Base-by-base conservation (phyloP, 2,888 invertebrate genomes). In the Cryptocheilus praepositus region DNA sequence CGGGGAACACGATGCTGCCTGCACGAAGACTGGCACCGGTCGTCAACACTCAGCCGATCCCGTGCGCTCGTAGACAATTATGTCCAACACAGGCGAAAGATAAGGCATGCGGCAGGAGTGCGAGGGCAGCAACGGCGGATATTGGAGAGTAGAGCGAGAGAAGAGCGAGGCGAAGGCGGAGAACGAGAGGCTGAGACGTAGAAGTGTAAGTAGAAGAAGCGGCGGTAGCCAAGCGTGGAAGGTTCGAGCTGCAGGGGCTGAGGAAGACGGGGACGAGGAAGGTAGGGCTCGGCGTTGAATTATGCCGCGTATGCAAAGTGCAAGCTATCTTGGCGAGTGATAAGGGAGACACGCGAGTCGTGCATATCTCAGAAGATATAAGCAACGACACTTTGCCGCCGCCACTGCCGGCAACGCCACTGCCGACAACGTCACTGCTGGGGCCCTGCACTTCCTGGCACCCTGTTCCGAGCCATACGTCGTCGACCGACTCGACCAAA, bases 301-400 rank as follows among this genome's bases (percentile, higher is more conserved):
- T 85, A 86, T 86, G 85, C 83, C 81, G 83, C 80, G 84, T 85
- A 86, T 86, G 87, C 85, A 87, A 87, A 87, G 84, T 81, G 84
- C 84, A 78, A 85, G 85, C 83, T 86, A 86, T 87, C 87, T 85
- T 79, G 79, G 74, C 81, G 73, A 81, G 83, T 85, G 87, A 87
- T 87, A 87, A 87, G 86, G 79, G 82, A 84, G 86, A 87, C 86
- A 87, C 86, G 86, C 85, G 86, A 86, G 84, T 81, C 80, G 82
- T 67, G 82, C 83, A 83, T 85, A 84, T 86, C 86, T 83, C 83
- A 79, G 76, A 74, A 80, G 81, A 80, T 83, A 84, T 83, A 83
- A 82, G 81, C 84, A 81, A 80, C 84, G 85, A 86, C 86, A 84
- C 84, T 85, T 84, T 77, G 77, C 80, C 79, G 45, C 44, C 54